These are phyloP conservation scores for Lacanobia wlatinum DNA, from an alignment of 2,888 invertebrate genomes.

Conservation along the genomic window DNA sequence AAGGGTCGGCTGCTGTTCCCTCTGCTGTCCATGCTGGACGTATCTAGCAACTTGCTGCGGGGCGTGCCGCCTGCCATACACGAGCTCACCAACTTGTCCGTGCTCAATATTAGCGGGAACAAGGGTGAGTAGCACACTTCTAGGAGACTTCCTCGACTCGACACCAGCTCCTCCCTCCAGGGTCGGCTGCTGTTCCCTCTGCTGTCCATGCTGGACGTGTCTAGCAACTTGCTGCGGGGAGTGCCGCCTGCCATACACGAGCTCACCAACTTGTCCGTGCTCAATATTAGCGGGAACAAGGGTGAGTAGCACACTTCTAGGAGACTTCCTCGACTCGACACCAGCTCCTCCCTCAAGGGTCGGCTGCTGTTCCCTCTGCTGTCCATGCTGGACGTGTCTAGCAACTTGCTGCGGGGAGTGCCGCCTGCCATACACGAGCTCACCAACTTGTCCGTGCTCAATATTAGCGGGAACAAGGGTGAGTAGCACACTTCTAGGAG, in stretches of 20 bases:
- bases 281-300: slow-evolving; percentile 97
- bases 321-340: no score
- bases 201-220: slow-evolving; percentile 98
- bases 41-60: slow-evolving; percentile 95
- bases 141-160: no score
- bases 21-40: slow-evolving; percentile 98
- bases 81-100: slow-evolving; percentile 96
- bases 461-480: slow-evolving; percentile 96
- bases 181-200: slow-evolving; percentile 96
- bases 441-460: slow-evolving; percentile 97
- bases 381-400: slow-evolving; percentile 98
- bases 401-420: slow-evolving; percentile 94
- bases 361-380: slow-evolving; percentile 97
- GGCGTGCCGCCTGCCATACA: slow-evolving; percentile 96
- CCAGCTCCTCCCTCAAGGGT: slow-evolving; percentile 88
- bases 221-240: slow-evolving; percentile 94
- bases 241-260: slow-evolving; percentile 96
- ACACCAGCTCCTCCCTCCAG: slow-evolving; percentile 86
- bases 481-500: slow-evolving; percentile 26
- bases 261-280: slow-evolving; percentile 96
- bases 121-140: slow-evolving; percentile 82
- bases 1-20: slow-evolving; percentile 96
- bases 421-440: slow-evolving; percentile 96
- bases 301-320: slow-evolving; percentile 80
- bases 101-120: slow-evolving; percentile 97